Base-by-base conservation (phyloP, 2,888 invertebrate species). In the Abrostola triplasia region DNA sequence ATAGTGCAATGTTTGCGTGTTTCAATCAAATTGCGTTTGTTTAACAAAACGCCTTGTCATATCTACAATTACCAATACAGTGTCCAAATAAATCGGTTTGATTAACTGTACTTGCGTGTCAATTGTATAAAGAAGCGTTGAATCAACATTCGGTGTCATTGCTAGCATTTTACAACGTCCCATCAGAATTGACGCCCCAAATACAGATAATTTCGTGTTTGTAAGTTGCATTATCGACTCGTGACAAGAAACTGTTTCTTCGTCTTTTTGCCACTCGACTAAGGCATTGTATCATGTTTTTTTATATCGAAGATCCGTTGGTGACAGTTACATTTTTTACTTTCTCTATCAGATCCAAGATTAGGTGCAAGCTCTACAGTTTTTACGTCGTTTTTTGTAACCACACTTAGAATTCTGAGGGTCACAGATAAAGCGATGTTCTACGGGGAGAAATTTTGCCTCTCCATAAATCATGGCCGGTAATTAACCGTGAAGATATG, bases 341-440 rank as follows among this genome's bases (percentile, higher is more conserved):
- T 77, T 84, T 80, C 77, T 84, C 89, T 92, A 92, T 93, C 90
- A 86, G 87, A 85, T 89, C 82, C 69, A 57, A 91, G 91, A 91
- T 92, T 90, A 91, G 88, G 89, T 90, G 90, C 82, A 85, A 90
- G 86, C 87, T 85, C 81, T 85, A 72, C 77, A 80, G 74, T 84
- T 90, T 87, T 88, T 87, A 58, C 70, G 53, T 59, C 54, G 52
- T 63, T 80, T 83, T 85, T 83, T 82, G 81, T 81, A 79, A 78
- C 81, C 79, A 79, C 64, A 84, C 84, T 85, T 77, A 83, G 65
- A 73, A 73, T 72, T 77, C 80, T 80, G 80, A 77, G 76, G 73
- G 80, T 78, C 75, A 70, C 60, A 84, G 84, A 85, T 84, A 87
- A 83, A 79, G 74, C 58, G 64, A 80, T 76, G 81, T 74, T 75